Evolutionary conservation across 2,888 invertebrate genomes (phyloP).

Genomic region (Ypsolopha sequella): DNA sequence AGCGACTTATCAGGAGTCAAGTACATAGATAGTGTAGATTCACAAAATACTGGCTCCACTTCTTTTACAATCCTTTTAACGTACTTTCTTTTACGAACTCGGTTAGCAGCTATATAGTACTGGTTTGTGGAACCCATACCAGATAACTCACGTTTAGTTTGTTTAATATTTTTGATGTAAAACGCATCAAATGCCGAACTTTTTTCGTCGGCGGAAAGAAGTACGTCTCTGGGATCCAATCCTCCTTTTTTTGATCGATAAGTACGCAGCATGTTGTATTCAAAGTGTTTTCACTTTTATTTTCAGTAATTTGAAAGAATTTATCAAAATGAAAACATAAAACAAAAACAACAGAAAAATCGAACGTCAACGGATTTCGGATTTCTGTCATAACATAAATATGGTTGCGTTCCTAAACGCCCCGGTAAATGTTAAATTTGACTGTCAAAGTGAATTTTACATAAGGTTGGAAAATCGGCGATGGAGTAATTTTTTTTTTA

Average conservation of each 20-base stretch:
- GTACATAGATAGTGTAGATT: constrained; percentile 30
- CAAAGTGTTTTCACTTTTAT: neutral
- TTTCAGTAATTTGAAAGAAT: neutral
- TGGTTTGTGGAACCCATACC: constrained; percentile 31
- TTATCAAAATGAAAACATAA: neutral
- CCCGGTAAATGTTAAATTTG: too few relatives aligned
- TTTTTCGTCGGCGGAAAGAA: constrained; percentile 40
- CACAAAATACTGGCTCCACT: constrained; percentile 19
- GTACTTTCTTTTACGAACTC: constrained; percentile 51
- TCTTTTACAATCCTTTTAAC: constrained; percentile 50
- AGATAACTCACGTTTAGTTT: constrained; percentile 51
- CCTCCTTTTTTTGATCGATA: constrained; percentile 50
- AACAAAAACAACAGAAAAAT: neutral
- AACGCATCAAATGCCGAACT: constrained; percentile 51
- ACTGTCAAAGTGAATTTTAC: too few relatives aligned
- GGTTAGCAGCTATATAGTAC: constrained; percentile 27
- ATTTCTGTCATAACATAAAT: too few relatives aligned
- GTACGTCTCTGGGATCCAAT: constrained; percentile 37
- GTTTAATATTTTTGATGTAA: constrained; percentile 59
- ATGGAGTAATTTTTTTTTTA: neutral
- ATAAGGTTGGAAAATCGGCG: too few relatives aligned
- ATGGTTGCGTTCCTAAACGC: too few relatives aligned
- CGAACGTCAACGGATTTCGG: neutral
- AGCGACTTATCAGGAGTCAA: constrained; percentile 58
- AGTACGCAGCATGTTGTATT: constrained; percentile 37